Conservation (phyloP, 1,140 invertebrate genomes). For the Babylonia areolata region DNA sequence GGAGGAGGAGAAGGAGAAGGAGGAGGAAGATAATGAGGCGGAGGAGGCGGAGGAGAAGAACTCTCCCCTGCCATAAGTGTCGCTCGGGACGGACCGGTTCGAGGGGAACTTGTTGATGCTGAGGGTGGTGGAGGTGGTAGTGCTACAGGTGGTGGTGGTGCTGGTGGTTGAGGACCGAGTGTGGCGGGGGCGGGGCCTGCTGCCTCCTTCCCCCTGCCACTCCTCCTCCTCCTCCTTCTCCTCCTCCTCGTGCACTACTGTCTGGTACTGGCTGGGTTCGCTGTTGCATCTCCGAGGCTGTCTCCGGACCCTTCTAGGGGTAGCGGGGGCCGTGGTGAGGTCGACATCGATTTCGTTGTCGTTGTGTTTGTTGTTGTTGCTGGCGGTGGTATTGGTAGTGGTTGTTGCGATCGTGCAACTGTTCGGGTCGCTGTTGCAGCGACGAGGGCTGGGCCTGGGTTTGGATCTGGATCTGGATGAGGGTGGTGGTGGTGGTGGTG, state of each 20-base stretch:
- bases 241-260: neutral
- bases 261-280: neutral
- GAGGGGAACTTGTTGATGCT: too few species aligned
- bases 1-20: too few species aligned
- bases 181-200: too few species aligned
- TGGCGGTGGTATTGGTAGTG: too few species aligned
- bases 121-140: too few species aligned
- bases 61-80: neutral
- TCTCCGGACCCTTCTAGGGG: neutral
- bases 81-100: neutral
- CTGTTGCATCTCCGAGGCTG: neutral
- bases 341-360: neutral
- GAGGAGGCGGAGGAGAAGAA: too few species aligned
- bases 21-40: too few species aligned
- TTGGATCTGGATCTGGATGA: neutral
- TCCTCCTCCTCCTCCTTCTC: too few species aligned
- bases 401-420: neutral
- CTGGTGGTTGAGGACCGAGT: neutral
- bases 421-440: slow-evolving; percentile 4
- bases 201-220: too few species aligned
- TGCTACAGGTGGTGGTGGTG: neutral
- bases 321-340: neutral
- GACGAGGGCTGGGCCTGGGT: neutral
- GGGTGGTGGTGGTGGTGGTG: neutral
- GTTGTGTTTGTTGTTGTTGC: neutral